phyloP scores from a whole-genome alignment of 2,113 vertebrate genomes.

The Haemorhous mexicanus region DNA sequence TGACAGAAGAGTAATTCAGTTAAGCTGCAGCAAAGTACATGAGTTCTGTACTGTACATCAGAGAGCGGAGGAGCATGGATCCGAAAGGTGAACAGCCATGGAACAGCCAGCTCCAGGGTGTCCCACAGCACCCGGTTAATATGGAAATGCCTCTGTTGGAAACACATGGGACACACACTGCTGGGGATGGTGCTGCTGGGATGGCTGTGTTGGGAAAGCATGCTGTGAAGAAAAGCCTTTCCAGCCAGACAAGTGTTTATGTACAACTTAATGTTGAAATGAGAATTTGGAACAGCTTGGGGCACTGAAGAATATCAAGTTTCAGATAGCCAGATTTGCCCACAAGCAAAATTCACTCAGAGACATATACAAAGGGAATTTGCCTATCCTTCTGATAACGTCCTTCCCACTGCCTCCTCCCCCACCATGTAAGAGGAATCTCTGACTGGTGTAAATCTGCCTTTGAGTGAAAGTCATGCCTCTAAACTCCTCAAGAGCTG shows the following conservation, averaged over 20 bases:
- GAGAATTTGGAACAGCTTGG: neutral
- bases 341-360: neutral
- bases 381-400: neutral
- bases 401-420: too few relatives aligned
- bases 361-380: neutral
- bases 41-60: neutral
- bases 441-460: neutral
- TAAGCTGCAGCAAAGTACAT: neutral
- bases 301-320: neutral
- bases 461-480: neutral
- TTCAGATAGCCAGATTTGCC: neutral
- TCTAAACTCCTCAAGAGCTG: neutral
- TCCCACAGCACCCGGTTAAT: neutral
- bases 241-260: neutral
- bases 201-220: rapidly evolving
- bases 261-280: neutral
- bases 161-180: neutral
- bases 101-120: neutral
- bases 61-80: neutral
- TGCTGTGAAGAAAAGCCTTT: neutral
- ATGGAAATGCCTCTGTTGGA: neutral
- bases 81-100: neutral
- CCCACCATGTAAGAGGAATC: neutral
- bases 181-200: neutral
- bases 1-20: constrained; percentile 23